phyloP scores from a whole-genome alignment of 2,888 invertebrate species.

The Nemurella pictetii region DNA sequence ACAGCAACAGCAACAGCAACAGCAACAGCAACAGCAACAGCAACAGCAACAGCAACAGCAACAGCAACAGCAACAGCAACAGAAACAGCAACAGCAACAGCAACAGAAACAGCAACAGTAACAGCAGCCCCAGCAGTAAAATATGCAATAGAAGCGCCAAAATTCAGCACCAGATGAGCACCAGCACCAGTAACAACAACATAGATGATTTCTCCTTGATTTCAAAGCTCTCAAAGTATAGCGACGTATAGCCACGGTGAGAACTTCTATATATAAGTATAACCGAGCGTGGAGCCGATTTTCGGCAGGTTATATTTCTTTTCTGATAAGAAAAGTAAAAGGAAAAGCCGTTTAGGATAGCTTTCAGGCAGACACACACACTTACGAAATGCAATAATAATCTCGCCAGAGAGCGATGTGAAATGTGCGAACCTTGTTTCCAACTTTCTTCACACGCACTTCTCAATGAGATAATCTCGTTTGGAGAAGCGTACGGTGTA shows the following conservation, averaged over 20 bases:
- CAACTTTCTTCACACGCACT: background rate
- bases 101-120: too few species aligned
- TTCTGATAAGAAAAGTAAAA: background rate
- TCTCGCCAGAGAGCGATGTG: background rate
- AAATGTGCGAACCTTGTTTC: background rate
- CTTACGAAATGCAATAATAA: conserved; percentile 2
- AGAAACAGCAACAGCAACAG: too few species aligned
- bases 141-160: too few species aligned
- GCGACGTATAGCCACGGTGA: too few species aligned
- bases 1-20: background rate
- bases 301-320: background rate
- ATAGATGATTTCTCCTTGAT: background rate
- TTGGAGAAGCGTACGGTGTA: background rate
- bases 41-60: too few species aligned
- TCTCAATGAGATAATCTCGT: background rate
- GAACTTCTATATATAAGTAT: too few species aligned
- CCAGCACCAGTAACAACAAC: too few species aligned
- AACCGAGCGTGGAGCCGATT: background rate
- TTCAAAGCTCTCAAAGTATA: background rate
- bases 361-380: background rate
- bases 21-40: too few species aligned
- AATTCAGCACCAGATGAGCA: too few species aligned
- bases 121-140: too few species aligned
- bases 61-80: too few species aligned
- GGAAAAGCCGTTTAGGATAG: conserved; percentile 7